Evolutionary conservation across 2,888 invertebrate species (phyloP).

Genomic region (Boloria selene): DNA sequence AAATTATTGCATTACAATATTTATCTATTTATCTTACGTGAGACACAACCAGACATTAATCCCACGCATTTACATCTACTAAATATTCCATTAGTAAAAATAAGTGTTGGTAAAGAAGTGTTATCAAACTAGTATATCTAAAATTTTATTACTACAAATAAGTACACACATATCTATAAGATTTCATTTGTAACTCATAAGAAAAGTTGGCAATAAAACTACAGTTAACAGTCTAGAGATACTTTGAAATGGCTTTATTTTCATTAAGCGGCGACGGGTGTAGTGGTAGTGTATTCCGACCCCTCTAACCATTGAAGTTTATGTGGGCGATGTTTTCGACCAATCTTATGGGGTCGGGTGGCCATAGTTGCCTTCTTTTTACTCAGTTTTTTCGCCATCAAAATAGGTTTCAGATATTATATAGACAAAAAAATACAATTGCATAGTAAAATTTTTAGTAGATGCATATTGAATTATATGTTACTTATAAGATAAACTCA

Average conservation of each 20-base stretch:
- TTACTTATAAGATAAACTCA: too few species aligned
- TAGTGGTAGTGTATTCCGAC: constrained; percentile 16
- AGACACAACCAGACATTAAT: too few species aligned
- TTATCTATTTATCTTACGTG: too few species aligned
- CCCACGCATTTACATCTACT: too few species aligned
- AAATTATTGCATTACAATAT: too few species aligned
- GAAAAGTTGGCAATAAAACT: background rate
- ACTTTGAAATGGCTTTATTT: constrained; percentile 13
- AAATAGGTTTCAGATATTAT: background rate
- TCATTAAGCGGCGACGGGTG: constrained; percentile 14
- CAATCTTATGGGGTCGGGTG: constrained; percentile 22
- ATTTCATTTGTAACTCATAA: constrained; percentile 6
- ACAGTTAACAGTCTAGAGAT: background rate
- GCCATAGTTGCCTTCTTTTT: background rate
- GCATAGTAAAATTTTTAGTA: too few species aligned
- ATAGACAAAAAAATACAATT: too few species aligned
- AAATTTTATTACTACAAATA: too few species aligned
- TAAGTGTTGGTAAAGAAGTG: too few species aligned
- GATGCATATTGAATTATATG: too few species aligned
- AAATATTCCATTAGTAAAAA: too few species aligned
- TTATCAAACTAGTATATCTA: too few species aligned
- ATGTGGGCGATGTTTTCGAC: constrained; percentile 28
- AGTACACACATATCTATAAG: background rate
- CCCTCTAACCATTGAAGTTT: constrained; percentile 25
- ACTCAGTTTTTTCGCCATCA: background rate